Base-by-base conservation (phyloP, 1,140 invertebrate species). In the Drosophila gunungcola region DNA sequence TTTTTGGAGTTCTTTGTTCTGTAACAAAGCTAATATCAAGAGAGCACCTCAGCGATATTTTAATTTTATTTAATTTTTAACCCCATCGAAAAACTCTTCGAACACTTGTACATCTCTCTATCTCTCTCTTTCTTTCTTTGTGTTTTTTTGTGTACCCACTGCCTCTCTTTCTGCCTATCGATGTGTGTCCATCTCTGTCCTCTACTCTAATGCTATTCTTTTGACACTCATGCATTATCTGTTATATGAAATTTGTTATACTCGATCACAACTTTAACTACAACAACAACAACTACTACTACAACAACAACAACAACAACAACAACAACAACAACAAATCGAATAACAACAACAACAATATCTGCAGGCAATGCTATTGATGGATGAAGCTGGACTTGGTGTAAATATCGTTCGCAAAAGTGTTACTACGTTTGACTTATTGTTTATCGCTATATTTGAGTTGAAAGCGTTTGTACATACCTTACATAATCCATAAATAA, bases 351-450 rank as follows among this genome's bases (percentile, higher is more conserved):
- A 73, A 80, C 76, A 62, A 82, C 78, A 68, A 67, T 58, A 73
- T 78, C 72, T 83, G 92, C 93, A 97, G 96, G 96, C 96, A 93
- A 97, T 97, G 96, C 96, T 96, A 95, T 95, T 96, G 85, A 97
- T 97, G 96, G 96, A 97, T 94, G 95, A 96, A 94, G 95, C 95
- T 93, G 96, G 96, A 94, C 94, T 95, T 94, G 95, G 95, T 95
- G 96, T 96, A 96, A 96, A 96, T 96, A 96, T 96, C 91, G 83
- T 83, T 88, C 84, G 77, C 65, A 85, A 64, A 76, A 72, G 29
- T 77, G 73, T 85, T 85, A 73, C 60, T 72, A 81, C 56, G 56
- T 77, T 83, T 56, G 63, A 42, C 69, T 64, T 73, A 73, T 63
- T 12, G 53, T 73, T 80, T 77, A 48, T 56, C 12, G 45, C 38